Evolutionary conservation across 92 coral and sea anemone species (phyloP), one percentile per base, ranked within the genome.

Genomic region (Epizoanthus stellaris): DNA sequence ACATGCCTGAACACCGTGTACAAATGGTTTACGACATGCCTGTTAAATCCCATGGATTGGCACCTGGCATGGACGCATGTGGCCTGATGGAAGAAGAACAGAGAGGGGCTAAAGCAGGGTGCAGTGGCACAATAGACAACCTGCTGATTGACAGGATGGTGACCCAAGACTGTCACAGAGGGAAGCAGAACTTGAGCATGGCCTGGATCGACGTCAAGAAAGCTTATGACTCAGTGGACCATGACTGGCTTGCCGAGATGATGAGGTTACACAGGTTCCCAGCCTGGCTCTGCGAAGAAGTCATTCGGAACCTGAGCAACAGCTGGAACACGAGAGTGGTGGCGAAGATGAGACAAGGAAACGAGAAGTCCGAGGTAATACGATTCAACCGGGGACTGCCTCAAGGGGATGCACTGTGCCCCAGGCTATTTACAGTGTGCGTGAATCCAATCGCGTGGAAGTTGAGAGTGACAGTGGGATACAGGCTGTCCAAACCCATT

Each of bases 61-160:
- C 86, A 89, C 75, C 81, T n/a, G n/a, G n/a, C n/a, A n/a, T 89
- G 38, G 75, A 82, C 42, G 43, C 70, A 30, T 76, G 82, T 63
- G 80, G 70, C 4, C 85, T 82, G 45, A 76, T 90, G 91, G 80
- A 91, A 62, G 30, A 5, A 63, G 86, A 90, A 52, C 91, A 90
- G 88, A 75, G 91, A 75, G 94, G 85, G 30, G 76, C 91, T 15
- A 82, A 77, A 49, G 81, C 80, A 20, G 67, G 70, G 79, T 91
- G 91, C 60, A 88, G 94, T 42, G 89, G 80, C 5, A 91, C 91
- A 58, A 67, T 70, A 17, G 89, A 88, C 85, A 91, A 91, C 70
- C 91, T 91, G 58, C 75, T 91, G 85, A 77, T 91, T 52, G 93
- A 91, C 72, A 69, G 92, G 43, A 89, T 89, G 92, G 92, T 89